A percentile compares a stretch with the other conserved stretches of the same genome.
Conservation (phyloP, 2,888 invertebrate genomes). For the Drosophila mulleri region DNA sequence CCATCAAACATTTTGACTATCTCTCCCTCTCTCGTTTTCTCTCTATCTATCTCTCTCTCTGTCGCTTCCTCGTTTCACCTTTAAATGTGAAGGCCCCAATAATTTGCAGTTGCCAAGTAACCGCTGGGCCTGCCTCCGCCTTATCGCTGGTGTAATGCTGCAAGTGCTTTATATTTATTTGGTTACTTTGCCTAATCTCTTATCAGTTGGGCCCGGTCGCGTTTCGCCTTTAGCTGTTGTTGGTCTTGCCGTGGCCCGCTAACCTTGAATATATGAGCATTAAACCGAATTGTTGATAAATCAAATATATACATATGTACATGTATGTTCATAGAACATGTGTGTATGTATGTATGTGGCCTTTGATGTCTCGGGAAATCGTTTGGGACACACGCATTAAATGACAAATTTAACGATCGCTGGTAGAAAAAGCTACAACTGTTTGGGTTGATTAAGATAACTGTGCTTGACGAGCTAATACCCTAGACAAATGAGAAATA, state of each 20-base stretch:
- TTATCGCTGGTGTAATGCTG: slow-evolving; percentile 54
- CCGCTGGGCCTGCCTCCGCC: not conserved
- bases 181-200: slow-evolving; percentile 30
- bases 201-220: slow-evolving; percentile 53
- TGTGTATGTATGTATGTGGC: not conserved
- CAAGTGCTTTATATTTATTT: slow-evolving; percentile 21
- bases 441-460: not conserved
- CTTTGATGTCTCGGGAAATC: slow-evolving; percentile 16
- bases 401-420: slow-evolving; percentile 41
- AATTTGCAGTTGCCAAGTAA: slow-evolving; percentile 45
- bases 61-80: not conserved
- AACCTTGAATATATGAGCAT: slow-evolving; percentile 64
- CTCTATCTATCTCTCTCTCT: not conserved
- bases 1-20: not conserved
- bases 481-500: slow-evolving; percentile 1
- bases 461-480: not conserved
- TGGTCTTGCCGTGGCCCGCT: slow-evolving; percentile 46
- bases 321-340: not conserved
- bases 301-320: slow-evolving; percentile 12
- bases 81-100: not conserved
- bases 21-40: not conserved
- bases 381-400: slow-evolving; percentile 58
- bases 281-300: slow-evolving; percentile 50
- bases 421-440: slow-evolving; percentile 25
- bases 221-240: slow-evolving; percentile 25